Evolutionary conservation across 2,797 vertebrate genomes (phyloP).

Genomic region (Acanthurus leucopareius): DNA sequence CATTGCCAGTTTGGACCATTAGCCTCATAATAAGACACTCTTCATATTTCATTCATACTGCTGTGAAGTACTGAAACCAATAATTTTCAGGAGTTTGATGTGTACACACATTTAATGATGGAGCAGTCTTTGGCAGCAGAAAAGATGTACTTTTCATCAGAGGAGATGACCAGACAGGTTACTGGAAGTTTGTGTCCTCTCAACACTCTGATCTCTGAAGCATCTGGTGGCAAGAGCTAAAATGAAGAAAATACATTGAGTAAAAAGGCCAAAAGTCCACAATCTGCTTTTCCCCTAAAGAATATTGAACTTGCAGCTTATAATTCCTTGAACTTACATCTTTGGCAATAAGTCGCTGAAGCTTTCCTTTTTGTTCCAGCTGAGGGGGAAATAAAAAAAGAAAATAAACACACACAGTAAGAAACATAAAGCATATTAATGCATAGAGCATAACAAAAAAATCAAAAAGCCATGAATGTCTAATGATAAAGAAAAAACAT

Average conservation of each 20-base stretch:
- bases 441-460: background rate
- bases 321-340: conserved; percentile 86
- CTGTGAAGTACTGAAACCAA: background rate
- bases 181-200: conserved; percentile 94
- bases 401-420: conserved; percentile 6
- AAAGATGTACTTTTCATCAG: conserved; percentile 92
- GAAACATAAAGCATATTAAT: background rate
- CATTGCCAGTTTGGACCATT: no score
- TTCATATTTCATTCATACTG: background rate
- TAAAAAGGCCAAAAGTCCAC: background rate
- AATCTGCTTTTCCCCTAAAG: rapidly evolving
- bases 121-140: conserved; percentile 96
- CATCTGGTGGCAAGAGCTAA: conserved; percentile 89
- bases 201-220: conserved; percentile 87
- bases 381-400: conserved; percentile 64
- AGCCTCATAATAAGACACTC: no score
- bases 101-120: conserved; percentile 94
- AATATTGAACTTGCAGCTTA: background rate
- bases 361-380: conserved; percentile 95
- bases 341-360: conserved; percentile 92
- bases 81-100: background rate
- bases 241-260: conserved; percentile 7
- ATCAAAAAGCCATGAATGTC: background rate
- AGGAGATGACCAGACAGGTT: conserved; percentile 93
- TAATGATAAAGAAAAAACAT: background rate